Base-by-base conservation (phyloP, 1,140 invertebrate species). In the Triops longicaudatus region DNA sequence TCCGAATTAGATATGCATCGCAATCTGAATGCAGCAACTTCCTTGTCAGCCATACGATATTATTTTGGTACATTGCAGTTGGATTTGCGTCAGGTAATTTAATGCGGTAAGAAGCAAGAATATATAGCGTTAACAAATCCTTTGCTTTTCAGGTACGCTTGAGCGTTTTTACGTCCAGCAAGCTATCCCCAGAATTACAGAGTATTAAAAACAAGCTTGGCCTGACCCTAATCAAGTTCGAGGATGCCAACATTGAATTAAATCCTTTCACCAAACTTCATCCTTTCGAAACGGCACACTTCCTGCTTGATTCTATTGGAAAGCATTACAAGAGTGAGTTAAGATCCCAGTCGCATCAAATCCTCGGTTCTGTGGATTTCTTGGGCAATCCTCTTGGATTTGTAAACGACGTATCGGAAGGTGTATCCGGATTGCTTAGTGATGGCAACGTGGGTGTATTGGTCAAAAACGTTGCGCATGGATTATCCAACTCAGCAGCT, bases 341-440 rank as follows among this genome's bases (percentile, higher is more conserved):
- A 12, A 93, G 94, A 83, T 94, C 95, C 88, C 97, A 99, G 86
- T 96, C 96, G 1, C 92, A 93, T 14, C 92, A 93, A 77, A 98
- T 99, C 82, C 85, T 99, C 74, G 96, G 96, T 0, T 96, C 97
- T 0, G 93, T 98, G 31, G 97, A 99, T 84, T 98, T 99, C 83
- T 87, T 99, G 9, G 98, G 98, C 5, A 99, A 98, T 87, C 97
- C 98, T 12, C 83, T 98, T 42, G 98, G 97, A 12, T 92, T 99
- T 80, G 88, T 98, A 43, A 95, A 94, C 81, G 97, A 99, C 85
- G 90, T 99, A 22, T 92, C 94, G 37, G 96, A 98, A 86, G 97
- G 97, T 27, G 90, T 99, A 63, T 91, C 92, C 9, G 95, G 95
- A 17, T 86, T 99, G 14, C 89, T 99, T 73, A 91, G 92, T 76